Evolutionary conservation across 2,797 vertebrate species (phyloP), one percentile per base, ranked within the genome.

Genomic region (Phataginus tricuspis): DNA sequence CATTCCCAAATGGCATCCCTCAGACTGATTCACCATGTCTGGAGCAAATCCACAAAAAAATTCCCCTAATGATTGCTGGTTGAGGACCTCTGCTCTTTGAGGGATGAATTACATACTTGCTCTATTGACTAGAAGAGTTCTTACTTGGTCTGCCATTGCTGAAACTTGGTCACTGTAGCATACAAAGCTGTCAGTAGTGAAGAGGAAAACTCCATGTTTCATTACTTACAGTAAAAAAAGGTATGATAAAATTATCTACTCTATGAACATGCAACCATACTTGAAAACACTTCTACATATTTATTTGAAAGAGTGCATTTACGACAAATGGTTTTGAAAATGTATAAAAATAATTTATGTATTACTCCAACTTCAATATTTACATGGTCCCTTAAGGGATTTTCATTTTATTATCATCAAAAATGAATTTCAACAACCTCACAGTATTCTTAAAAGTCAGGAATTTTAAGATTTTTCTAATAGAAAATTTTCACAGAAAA

Each of bases 271-370:
- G 75, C 96, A 96, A 74, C 29, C 84, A 87, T 89, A 86, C 37
- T 82, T 96, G n/a, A 95, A 97, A 96, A 96, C 5, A 92, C 31
- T 85, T 80, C 49, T 88, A 88, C 29, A 10, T 86, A 92, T 97
- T 98, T 97, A 97, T 97, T 97, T 96, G 91, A 94, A 96, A 95
- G 68, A 53, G 11, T 94, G 84, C 71, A 86, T 59, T 94, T 77
- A 94, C 69, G 71, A 91, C 86, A 96, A 96, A 91, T 75, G 25
- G n/a, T 83, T 95, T 91, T 82, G n/a, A 94, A 95, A 97, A 91
- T 80, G 53, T 96, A 96, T 95, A 96, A 97, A 97, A 97, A 97
- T 97, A 97, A 95, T 90, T 82, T 94, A 90, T 77, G 27, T 74
- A 86, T 91, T 91, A 96, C 55, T 77, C n/a, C 94, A 97, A 74